A percentile compares a stretch with the other conserved stretches of the same genome.
Conservation (phyloP, 1,140 invertebrate species). For the Trichogramma pretiosum region DNA sequence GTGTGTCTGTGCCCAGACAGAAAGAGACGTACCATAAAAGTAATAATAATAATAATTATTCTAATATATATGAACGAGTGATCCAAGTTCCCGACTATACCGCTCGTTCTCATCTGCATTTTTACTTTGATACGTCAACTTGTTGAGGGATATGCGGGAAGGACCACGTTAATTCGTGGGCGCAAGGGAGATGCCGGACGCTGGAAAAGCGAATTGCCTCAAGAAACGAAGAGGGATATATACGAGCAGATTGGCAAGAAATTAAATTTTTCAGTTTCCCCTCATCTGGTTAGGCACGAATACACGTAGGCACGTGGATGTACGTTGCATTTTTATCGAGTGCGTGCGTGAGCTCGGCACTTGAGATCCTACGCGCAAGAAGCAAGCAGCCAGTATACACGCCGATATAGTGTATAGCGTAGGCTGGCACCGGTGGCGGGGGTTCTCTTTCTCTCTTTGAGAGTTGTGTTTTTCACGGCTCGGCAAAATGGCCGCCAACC, state of each 20-base stretch:
- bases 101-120: slow-evolving; percentile 41
- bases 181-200: slow-evolving; percentile 11
- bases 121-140: slow-evolving; percentile 37
- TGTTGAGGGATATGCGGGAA: too few species aligned
- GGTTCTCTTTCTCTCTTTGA: slow-evolving; percentile 37
- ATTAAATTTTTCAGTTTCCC: neutral
- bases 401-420: too few species aligned
- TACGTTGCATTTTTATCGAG: too few species aligned
- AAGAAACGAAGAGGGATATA: slow-evolving; percentile 24
- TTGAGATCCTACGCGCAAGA: slow-evolving; percentile 16
- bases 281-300: slow-evolving; percentile 9
- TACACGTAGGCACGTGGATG: too few species aligned
- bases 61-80: too few species aligned
- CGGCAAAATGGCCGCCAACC: slow-evolving; percentile 45
- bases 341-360: too few species aligned
- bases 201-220: slow-evolving; percentile 24
- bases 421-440: slow-evolving; percentile 25
- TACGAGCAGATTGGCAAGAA: neutral
- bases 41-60: too few species aligned
- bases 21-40: too few species aligned
- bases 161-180: too few species aligned
- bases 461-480: slow-evolving; percentile 44
- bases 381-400: too few species aligned
- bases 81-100: too few species aligned
- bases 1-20: neutral